These are phyloP conservation scores for Agapornis canus DNA, from an alignment of 2,797 vertebrate species.

Conservation along the genomic window DNA sequence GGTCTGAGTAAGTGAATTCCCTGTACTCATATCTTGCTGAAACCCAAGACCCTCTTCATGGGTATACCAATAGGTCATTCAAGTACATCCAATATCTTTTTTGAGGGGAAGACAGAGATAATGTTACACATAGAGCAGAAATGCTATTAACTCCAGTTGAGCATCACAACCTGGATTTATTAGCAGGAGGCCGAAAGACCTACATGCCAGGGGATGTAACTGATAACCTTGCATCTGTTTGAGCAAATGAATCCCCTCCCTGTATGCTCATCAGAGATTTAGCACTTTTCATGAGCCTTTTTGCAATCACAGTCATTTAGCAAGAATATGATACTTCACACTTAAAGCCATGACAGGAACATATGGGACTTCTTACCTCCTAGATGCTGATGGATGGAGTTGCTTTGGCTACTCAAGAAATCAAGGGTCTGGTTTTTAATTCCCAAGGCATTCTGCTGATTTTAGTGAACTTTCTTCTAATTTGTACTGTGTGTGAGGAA, in stretches of 20 bases:
- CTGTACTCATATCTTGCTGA: conserved; percentile 2
- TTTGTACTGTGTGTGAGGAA: not conserved
- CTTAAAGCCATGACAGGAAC: not conserved
- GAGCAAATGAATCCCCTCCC: conserved; percentile 3
- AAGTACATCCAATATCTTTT: conserved; percentile 47
- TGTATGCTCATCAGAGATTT: not conserved
- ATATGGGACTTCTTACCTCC: not conserved
- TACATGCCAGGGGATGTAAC: conserved; percentile 8
- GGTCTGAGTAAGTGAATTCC: not conserved
- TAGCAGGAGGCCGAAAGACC: not conserved
- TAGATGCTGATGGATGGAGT: not conserved
- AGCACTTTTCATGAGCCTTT: not conserved
- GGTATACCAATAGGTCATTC: conserved; percentile 13
- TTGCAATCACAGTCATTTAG: conserved; percentile 39
- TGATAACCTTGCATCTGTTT: conserved; percentile 39
- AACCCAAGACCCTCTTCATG: not conserved
- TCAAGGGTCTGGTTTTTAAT: not conserved
- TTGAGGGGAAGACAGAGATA: conserved; percentile 24
- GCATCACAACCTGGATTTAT: conserved; percentile 40
- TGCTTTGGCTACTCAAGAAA: not conserved
- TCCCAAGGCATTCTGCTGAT: not conserved
- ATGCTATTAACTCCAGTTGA: conserved; percentile 39
- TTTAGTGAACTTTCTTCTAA: not conserved
- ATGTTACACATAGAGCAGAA: conserved; percentile 23
- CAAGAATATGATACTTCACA: conserved; percentile 44